Evolutionary conservation across 2,113 vertebrate species (phyloP), one percentile per base, ranked within the genome.

Genomic region (Chitala chitala): DNA sequence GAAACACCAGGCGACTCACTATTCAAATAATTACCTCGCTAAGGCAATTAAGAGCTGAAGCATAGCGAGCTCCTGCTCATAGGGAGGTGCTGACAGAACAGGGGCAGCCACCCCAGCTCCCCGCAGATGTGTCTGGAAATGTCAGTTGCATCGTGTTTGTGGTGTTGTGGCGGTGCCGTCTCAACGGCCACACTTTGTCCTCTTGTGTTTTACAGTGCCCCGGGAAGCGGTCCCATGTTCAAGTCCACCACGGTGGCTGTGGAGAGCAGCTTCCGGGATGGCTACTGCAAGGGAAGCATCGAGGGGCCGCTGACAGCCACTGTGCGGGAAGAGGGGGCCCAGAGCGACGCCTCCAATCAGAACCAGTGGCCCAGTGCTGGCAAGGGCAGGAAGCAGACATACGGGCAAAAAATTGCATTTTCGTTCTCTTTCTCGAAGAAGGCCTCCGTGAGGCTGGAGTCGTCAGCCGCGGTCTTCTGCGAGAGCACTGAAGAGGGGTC

Each of bases 161-260:
- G 22, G 24, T 33, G 20, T 20, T 3, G 1, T 5, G n/a, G 20
- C 13, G 4, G 4, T 33, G n/a, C 64, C 22, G 8, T 40, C 24
- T 66, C 12, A 46, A 66, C 10, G 36, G n/a, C 64, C 22, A 5
- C 8, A 7, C 6, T 29, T 38, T 50, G 5, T 54, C 79, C 69
- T 65, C 0, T 74, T 82, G 80, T 74, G 48, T 79, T 83, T 75
- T 83, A 20, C 72, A 94, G 93, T 38, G 94, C 94, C 80, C 93
- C 93, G 46, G 94, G 94, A 76, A 94, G 94, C 0, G 94, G 94
- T 3, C 94, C 94, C 7, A 95, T 93, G 94, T 95, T 95, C 86
- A 94, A 92, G 80, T 95, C 94, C 73, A 95, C 94, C 0, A 95
- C 94, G 0, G 91, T 95, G 71, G 94, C 91, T 0, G 91, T 95